A percentile compares a stretch with the other conserved stretches of the same genome.
phyloP scores from a whole-genome alignment of 2,113 vertebrate species.

The Scomber scombrus region DNA sequence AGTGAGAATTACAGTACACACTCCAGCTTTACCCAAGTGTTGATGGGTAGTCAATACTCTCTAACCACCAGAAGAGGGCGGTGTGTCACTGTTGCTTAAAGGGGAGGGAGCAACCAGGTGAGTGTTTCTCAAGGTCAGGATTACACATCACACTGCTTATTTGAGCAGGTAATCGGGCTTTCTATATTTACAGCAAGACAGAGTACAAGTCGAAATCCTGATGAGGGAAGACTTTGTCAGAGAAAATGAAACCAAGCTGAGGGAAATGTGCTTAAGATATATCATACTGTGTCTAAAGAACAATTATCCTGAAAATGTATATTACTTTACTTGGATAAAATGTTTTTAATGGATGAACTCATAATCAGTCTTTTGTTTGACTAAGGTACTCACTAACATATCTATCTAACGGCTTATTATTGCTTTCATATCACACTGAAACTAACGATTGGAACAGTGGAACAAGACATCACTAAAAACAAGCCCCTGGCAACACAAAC shows the following conservation, averaged over 20 bases:
- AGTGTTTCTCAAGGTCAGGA: slow-evolving; percentile 74
- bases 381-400: slow-evolving; percentile 11
- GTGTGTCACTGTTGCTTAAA: slow-evolving; percentile 27
- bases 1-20: background rate
- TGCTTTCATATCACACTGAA: slow-evolving; percentile 44
- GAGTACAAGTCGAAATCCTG: background rate
- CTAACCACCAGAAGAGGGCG: slow-evolving; percentile 67
- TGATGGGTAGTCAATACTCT: slow-evolving; percentile 6
- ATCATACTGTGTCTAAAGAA: too few species aligned
- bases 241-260: background rate
- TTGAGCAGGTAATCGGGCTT: slow-evolving; percentile 3
- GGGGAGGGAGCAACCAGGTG: slow-evolving; percentile 52
- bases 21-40: background rate
- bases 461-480: slow-evolving; percentile 64
- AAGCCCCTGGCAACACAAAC: slow-evolving; percentile 20
- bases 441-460: slow-evolving; percentile 45
- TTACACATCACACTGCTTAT: slow-evolving; percentile 25
- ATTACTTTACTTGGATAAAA: background rate
- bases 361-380: background rate
- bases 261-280: background rate
- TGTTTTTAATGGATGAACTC: too few species aligned
- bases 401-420: slow-evolving; percentile 9
- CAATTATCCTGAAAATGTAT: background rate
- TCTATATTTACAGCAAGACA: background rate
- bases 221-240: background rate